Evolutionary conservation across 2,797 vertebrate species (phyloP), one percentile per base, ranked within the genome.

Genomic region (Aldrovandia affinis): DNA sequence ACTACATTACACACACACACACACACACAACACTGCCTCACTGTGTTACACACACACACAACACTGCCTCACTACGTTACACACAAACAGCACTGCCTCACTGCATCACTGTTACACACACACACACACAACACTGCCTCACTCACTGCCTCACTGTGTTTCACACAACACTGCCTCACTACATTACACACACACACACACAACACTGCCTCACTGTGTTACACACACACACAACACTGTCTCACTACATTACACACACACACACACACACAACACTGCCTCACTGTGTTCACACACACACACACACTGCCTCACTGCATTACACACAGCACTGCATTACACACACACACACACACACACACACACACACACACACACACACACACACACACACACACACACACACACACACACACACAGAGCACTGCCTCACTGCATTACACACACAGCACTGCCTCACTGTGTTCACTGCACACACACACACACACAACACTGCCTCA

Each of bases 351-450:
- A 6, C 6, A 86, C 54, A 42, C 33, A 42, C 33, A 14, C n/a
- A 30, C 28, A 65, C n/a, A 50, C 47, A 50, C 47, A n/a, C n/a
- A n/a, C n/a, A n/a, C n/a, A n/a, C n/a, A n/a, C n/a, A n/a, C n/a
- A n/a, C n/a, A n/a, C n/a, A n/a, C n/a, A n/a, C n/a, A n/a, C n/a
- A n/a, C n/a, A n/a, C n/a, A n/a, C n/a, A n/a, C n/a, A n/a, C n/a
- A n/a, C n/a, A n/a, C n/a, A n/a, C n/a, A n/a, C n/a, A n/a, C n/a
- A n/a, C n/a, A n/a, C n/a, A n/a, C n/a, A n/a, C n/a, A n/a, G n/a
- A n/a, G n/a, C n/a, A n/a, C n/a, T n/a, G n/a, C n/a, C n/a, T 88
- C 84, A 79, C 82, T 70, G 78, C 59, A 83, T 57, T 59, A 83
- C 82, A 80, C 61, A 88, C 39, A 6, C 47, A 50, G 47, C 1